A percentile compares a stretch with the other conserved stretches of the same genome.
Conservation (phyloP, 2,113 vertebrate genomes). For the Bujurquina vittata region DNA sequence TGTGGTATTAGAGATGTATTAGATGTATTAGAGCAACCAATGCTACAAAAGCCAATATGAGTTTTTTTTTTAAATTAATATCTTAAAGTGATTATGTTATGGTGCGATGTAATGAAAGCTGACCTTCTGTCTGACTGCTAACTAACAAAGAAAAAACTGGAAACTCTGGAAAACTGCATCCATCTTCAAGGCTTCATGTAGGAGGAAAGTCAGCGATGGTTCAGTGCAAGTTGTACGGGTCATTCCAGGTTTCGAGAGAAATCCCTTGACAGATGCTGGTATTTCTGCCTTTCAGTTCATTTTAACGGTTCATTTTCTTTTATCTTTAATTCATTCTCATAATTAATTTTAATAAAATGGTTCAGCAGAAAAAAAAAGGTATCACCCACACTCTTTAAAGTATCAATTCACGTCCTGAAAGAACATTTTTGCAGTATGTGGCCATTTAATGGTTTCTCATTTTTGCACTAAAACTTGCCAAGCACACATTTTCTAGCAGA, state of each 20-base stretch:
- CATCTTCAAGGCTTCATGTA: background rate
- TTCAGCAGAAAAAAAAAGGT: background rate
- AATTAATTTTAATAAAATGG: background rate
- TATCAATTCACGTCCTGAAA: background rate
- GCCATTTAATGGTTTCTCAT: background rate
- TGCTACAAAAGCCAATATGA: background rate
- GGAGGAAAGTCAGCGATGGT: background rate
- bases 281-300: background rate
- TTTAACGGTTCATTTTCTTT: background rate
- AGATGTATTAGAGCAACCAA: background rate
- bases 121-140: background rate
- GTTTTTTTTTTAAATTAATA: background rate
- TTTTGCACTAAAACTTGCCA: slow-evolving; percentile 18
- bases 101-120: background rate
- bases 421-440: background rate
- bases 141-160: background rate
- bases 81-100: background rate
- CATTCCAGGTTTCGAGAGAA: background rate
- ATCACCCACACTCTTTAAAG: background rate
- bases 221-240: background rate
- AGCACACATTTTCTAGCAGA: background rate
- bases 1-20: too few species aligned
- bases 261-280: background rate
- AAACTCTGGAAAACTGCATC: background rate
- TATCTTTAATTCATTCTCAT: background rate